Percentiles rank a stretch among this genome's conserved stretches.
Evolutionary conservation across 2,113 vertebrate species (phyloP).

Genomic region (Melierax canorus): DNA sequence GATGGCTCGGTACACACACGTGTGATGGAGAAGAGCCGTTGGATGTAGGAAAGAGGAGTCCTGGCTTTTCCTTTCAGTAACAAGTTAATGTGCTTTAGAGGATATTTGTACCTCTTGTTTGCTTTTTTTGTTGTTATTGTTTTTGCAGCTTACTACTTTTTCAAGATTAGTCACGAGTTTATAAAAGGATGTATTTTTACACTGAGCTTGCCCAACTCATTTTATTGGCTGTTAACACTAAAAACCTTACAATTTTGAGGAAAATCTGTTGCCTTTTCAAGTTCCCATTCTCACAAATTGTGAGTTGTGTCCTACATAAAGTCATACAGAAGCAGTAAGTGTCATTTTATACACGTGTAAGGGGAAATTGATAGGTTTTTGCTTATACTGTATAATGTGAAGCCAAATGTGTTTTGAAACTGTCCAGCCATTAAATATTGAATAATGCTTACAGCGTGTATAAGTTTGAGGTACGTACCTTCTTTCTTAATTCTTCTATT

Average conservation of each 20-base stretch:
- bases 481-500: background rate
- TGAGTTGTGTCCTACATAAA: background rate
- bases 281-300: background rate
- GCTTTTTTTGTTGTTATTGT: background rate
- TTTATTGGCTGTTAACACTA: background rate
- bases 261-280: background rate
- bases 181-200: background rate
- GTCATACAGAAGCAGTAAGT: background rate
- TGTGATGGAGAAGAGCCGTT: background rate
- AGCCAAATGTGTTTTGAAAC: background rate
- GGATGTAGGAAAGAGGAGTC: background rate
- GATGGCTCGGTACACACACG: accelerated
- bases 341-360: background rate
- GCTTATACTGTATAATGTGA: background rate
- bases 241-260: background rate
- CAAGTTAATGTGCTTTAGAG: background rate
- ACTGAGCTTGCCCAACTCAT: background rate
- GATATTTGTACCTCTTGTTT: background rate
- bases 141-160: background rate
- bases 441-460: background rate
- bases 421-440: background rate
- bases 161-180: background rate
- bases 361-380: background rate
- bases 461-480: background rate
- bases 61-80: background rate